Evolutionary conservation across 2,113 vertebrate genomes (phyloP).

Genomic region (Callospermophilus lateralis): DNA sequence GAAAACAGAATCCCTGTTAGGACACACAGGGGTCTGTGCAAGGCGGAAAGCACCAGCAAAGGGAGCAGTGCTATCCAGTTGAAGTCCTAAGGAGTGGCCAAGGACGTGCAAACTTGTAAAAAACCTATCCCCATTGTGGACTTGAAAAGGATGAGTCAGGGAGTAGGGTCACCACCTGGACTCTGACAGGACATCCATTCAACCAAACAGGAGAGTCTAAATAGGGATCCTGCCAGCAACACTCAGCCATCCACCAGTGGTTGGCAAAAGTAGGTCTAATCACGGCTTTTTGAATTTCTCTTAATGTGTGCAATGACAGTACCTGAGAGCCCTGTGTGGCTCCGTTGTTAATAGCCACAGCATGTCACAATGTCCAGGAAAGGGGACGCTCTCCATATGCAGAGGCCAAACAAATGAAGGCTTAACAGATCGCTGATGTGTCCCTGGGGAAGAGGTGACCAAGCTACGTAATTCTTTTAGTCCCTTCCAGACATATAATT

Average conservation of each 20-base stretch:
- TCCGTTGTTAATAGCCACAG: neutral
- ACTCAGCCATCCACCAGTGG: neutral
- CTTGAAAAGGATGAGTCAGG: neutral
- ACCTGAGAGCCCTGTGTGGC: no score
- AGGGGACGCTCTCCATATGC: neutral
- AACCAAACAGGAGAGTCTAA: neutral
- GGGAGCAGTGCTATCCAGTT: neutral
- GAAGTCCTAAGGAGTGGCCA: neutral
- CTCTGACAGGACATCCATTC: neutral
- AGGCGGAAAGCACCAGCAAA: neutral
- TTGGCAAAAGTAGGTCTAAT: neutral
- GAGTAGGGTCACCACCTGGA: neutral
- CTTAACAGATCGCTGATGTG: neutral
- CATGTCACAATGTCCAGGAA: no score
- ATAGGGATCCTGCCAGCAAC: neutral
- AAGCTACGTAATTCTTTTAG: neutral
- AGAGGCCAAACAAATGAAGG: neutral
- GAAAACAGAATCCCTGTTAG: neutral
- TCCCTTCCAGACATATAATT: neutral
- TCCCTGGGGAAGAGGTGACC: neutral
- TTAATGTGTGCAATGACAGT: neutral
- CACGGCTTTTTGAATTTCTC: neutral
- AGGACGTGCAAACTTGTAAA: neutral
- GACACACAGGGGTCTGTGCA: neutral
- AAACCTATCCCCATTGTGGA: neutral